Evolutionary conservation across 2,888 invertebrate species (phyloP), one percentile per base, ranked within the genome.

Genomic region (Drosophila subquinaria): DNA sequence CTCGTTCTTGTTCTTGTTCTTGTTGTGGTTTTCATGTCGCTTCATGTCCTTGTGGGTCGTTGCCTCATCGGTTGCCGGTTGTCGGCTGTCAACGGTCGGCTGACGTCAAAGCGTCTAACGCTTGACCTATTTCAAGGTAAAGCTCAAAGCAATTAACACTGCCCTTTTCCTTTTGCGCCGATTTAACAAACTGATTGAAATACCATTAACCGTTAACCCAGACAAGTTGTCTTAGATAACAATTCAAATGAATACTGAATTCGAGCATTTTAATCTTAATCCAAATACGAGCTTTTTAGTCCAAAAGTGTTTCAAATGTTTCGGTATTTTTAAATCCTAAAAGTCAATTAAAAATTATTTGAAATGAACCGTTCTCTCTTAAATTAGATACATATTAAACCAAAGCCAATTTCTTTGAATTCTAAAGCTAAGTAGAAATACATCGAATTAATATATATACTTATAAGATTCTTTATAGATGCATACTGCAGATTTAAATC

Each of bases 71-170:
- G 27, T 15, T 45, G 51, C 55, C 59, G 66, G 73, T 38, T 47
- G 23, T 38, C 47, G 33, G 45, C 11, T 42, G 56, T 11, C 15
- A 61, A 66, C 27, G 47, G 23, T 38, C 47, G 33, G 45, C 11
- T 42, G 64, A 71, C 63, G 72, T 70, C 64, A 71, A 33, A 55
- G 11, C 5, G 36, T n/a, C 51, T 38, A 57, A 53, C 57, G 20
- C 15, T 62, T 38, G 51, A 9, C 23, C 17, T 13, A 30, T 38
- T 13, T 43, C 38, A 73, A 57, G 43, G 56, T 36, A 35, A 57
- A 17, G 10, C 35, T 52, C 13, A 50, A 43, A 35, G 56, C 42
- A 40, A 65, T 69, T 59, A 69, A 55, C 13, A 30, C 27, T 23
- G 17, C 53, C 4, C 40, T 3, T 15, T 17, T 15, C 27, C 2